Evolutionary conservation across 2,797 vertebrate species (phyloP).

Genomic region (Yasuhikotakia modesta): DNA sequence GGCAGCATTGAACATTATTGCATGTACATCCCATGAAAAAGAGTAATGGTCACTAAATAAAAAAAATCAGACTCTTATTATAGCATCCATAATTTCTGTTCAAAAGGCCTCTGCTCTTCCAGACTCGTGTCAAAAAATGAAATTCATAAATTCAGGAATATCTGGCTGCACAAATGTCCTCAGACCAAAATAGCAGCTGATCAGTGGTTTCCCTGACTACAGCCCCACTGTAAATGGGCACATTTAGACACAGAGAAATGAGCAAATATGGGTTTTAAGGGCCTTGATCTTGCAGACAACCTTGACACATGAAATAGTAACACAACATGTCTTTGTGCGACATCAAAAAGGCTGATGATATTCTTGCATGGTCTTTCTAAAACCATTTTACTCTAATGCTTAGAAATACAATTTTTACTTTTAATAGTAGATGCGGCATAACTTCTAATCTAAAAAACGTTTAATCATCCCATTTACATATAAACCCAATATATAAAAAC

Average conservation of each 20-base stretch:
- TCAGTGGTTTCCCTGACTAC: slow-evolving; percentile 45
- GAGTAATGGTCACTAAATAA: no score
- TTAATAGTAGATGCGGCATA: not conserved
- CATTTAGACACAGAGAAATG: slow-evolving; percentile 23
- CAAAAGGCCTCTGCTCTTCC: slow-evolving; percentile 21
- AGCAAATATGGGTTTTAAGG: slow-evolving; percentile 21
- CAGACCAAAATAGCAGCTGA: slow-evolving; percentile 32
- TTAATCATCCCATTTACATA: no score
- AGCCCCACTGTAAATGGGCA: slow-evolving; percentile 9
- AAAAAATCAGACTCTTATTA: no score
- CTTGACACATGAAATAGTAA: no score
- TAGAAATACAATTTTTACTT: no score
- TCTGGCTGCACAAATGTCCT: slow-evolving; percentile 22
- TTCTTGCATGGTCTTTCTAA: no score
- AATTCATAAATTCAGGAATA: slow-evolving; percentile 36
- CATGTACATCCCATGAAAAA: slow-evolving; percentile 3
- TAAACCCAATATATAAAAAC: no score
- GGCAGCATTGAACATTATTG: slow-evolving; percentile 37
- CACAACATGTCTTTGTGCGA: no score
- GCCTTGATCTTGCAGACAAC: slow-evolving; percentile 9
- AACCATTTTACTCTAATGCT: no score
- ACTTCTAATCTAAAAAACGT: no score
- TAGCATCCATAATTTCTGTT: slow-evolving; percentile 33
- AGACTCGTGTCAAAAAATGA: slow-evolving; percentile 14
- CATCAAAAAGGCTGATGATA: no score